Conservation (phyloP, 2,797 vertebrate species). For the Protosalanx chinensis region DNA sequence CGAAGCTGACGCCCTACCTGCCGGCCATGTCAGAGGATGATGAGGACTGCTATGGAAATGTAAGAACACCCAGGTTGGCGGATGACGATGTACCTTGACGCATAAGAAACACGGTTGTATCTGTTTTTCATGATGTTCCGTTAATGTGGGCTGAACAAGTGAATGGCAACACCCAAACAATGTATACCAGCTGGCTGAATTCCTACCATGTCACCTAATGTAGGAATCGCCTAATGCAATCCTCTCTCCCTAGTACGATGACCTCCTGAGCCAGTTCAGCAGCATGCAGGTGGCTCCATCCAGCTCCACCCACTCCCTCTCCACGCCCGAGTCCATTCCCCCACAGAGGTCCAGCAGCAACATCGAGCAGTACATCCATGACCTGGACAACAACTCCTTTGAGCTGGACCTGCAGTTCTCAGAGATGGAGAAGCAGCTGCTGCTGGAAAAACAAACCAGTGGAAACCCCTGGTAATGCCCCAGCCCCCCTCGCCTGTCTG, state of each 20-base stretch:
- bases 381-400: conserved; percentile 95
- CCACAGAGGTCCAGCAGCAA: conserved; percentile 88
- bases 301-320: conserved; percentile 83
- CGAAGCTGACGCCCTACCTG: conserved; percentile 94
- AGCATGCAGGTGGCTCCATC: conserved; percentile 96
- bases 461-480: conserved; percentile 92
- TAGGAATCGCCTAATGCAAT: not conserved
- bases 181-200: not conserved
- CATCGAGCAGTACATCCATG: conserved; percentile 98
- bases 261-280: conserved; percentile 98
- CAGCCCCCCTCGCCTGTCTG: not conserved
- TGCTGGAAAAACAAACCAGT: conserved; percentile 92
- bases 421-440: conserved; percentile 89
- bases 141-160: not conserved
- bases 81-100: not conserved
- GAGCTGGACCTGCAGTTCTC: conserved; percentile 97
- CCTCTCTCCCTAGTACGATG: conserved; percentile 82
- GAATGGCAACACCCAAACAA: not conserved
- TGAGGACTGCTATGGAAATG: conserved; percentile 98
- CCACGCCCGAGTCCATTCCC: conserved; percentile 73
- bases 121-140: not conserved
- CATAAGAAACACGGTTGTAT: not conserved
- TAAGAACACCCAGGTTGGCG: conserved; percentile 56
- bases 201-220: not conserved
- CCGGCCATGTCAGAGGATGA: conserved; percentile 99